phyloP scores from a whole-genome alignment of 2,888 invertebrate species.

The Aplocera efformata region DNA sequence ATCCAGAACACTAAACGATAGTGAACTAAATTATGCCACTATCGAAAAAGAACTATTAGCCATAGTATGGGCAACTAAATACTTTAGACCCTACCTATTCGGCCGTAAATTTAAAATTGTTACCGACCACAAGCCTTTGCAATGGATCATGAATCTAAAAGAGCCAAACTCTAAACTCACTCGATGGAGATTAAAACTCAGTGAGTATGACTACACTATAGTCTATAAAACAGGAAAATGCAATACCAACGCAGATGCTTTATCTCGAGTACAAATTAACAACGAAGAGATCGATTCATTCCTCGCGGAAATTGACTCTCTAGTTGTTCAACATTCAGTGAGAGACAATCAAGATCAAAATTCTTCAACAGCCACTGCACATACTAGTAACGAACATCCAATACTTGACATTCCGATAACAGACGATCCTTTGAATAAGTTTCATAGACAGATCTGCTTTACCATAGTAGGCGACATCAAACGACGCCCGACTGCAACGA shows the following conservation, averaged over 20 bases:
- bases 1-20: too few species aligned
- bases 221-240: conserved; percentile 31
- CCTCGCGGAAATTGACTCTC: too few species aligned
- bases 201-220: conserved; percentile 27
- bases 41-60: conserved; percentile 43
- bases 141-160: conserved; percentile 23
- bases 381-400: conserved; percentile 25
- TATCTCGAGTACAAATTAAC: conserved; percentile 24
- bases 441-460: conserved; percentile 22
- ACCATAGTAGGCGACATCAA: conserved; percentile 28
- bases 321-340: conserved; percentile 23
- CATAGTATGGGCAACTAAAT: conserved; percentile 41
- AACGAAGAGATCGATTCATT: conserved; percentile 23
- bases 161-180: conserved; percentile 28
- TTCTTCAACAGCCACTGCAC: conserved; percentile 14
- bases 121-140: conserved; percentile 44
- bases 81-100: conserved; percentile 40
- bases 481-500: conserved; percentile 17
- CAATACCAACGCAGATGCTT: conserved; percentile 24
- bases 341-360: conserved; percentile 10
- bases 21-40: too few species aligned
- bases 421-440: conserved; percentile 29
- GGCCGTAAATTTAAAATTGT: conserved; percentile 42
- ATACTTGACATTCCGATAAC: conserved; percentile 28
- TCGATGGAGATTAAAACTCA: conserved; percentile 27